These are phyloP conservation scores for Mystacides longicornis DNA, from an alignment of 2,888 invertebrate species.

Conservation along the genomic window DNA sequence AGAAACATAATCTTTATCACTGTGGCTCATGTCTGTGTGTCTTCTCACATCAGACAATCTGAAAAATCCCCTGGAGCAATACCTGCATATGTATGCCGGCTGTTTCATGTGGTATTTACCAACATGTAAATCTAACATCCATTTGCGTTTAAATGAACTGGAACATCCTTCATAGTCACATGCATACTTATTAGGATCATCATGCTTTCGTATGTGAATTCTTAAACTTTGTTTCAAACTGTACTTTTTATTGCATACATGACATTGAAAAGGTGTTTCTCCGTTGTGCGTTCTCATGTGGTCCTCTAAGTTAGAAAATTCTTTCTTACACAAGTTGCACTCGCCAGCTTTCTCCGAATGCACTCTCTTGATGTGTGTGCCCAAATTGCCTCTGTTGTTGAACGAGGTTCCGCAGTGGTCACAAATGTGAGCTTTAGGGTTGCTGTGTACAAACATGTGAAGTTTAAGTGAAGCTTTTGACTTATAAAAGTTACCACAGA, in stretches of 20 bases:
- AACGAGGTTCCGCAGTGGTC: conserved; percentile 31
- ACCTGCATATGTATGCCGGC: conserved; percentile 40
- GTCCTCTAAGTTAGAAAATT: conserved; percentile 47
- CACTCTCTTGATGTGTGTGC: conserved; percentile 15
- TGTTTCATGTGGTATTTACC: conserved; percentile 42
- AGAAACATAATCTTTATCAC: neutral
- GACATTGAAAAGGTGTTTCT: conserved; percentile 42
- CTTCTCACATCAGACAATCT: conserved; percentile 40
- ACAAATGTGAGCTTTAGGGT: conserved; percentile 39
- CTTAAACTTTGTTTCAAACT: conserved; percentile 37
- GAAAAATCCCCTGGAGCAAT: conserved; percentile 42
- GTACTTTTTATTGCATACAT: conserved; percentile 37
- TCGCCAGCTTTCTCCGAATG: conserved; percentile 27
- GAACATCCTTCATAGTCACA: conserved; percentile 41
- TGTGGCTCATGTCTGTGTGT: conserved; percentile 28
- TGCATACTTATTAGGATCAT: conserved; percentile 39
- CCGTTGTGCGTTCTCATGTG: conserved; percentile 54
- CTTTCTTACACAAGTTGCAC: conserved; percentile 47
- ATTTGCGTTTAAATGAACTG: conserved; percentile 39
- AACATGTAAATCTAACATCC: conserved; percentile 43
- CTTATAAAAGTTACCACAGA: conserved; percentile 14
- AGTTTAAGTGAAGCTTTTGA: conserved; percentile 10
- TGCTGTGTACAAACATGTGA: conserved; percentile 37
- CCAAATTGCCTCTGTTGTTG: conserved; percentile 15
- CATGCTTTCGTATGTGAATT: conserved; percentile 41